Percentiles rank a stretch among this genome's conserved stretches.
phyloP scores from a whole-genome alignment of 2,113 vertebrate species.

The Centropristis striata region DNA sequence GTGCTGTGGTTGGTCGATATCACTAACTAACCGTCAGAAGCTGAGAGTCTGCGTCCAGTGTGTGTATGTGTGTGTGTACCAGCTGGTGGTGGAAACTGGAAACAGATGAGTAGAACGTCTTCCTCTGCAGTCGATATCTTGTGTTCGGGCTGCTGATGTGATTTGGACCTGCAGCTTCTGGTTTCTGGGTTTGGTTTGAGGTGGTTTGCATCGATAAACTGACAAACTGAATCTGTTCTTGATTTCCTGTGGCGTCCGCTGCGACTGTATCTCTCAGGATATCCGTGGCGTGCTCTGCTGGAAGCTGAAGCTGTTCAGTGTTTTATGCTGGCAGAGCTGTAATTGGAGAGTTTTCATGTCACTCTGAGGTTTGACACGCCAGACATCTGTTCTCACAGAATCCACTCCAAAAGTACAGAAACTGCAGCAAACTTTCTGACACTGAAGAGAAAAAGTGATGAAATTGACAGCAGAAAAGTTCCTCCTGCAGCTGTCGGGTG shows the following conservation, averaged over 20 bases:
- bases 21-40: not conserved
- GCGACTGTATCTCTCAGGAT: not conserved
- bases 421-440: not conserved
- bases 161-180: not conserved
- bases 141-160: not conserved
- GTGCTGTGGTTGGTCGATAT: not conserved
- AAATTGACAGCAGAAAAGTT: not conserved
- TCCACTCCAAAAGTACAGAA: not conserved
- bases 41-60: not conserved
- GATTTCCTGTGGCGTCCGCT: not conserved
- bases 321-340: not conserved
- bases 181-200: not conserved
- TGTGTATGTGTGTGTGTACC: not conserved
- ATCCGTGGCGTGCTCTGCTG: not conserved
- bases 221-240: not conserved
- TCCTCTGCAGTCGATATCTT: too few species aligned
- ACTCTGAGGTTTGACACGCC: not conserved
- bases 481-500: not conserved
- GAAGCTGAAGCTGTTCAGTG: not conserved
- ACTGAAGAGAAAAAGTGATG: not conserved
- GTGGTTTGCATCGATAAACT: not conserved
- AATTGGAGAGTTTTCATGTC: constrained; percentile 6
- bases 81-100: not conserved
- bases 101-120: not conserved
- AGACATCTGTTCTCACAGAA: not conserved